Conservation (phyloP, 2,113 vertebrate genomes). For the Pithys albifrons region DNA sequence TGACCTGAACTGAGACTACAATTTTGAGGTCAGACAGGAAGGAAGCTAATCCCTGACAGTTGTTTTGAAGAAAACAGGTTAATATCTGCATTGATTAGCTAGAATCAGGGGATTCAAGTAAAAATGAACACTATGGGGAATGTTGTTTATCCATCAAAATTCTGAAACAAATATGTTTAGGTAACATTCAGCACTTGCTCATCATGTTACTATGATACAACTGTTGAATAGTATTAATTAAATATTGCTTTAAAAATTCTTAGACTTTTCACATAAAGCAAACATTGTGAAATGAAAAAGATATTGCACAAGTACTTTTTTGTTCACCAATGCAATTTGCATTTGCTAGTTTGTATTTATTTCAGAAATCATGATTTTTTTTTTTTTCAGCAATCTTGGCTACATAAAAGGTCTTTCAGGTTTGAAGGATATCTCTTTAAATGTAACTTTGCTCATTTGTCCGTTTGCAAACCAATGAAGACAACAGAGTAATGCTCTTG, state of each 20-base stretch:
- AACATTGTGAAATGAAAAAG: neutral
- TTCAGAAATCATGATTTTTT: neutral
- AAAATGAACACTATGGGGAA: neutral
- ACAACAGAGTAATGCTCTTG: neutral
- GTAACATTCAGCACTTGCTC: neutral
- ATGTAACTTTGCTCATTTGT: neutral
- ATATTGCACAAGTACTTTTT: neutral
- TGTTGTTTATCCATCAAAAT: neutral
- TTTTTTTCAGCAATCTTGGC: neutral
- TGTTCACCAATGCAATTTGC: neutral
- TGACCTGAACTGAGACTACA: neutral
- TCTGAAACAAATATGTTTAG: neutral
- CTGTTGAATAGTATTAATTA: neutral
- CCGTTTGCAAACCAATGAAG: neutral
- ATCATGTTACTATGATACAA: neutral
- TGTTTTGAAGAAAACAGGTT: neutral
- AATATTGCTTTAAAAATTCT: neutral
- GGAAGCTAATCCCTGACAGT: neutral
- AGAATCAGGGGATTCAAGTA: neutral
- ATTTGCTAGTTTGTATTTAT: neutral
- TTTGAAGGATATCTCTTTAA: neutral
- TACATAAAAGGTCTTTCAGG: neutral
- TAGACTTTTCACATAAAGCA: neutral
- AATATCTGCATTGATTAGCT: neutral
- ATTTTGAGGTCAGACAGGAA: neutral